Evolutionary conservation across 2,113 vertebrate species (phyloP), one percentile per base, ranked within the genome.

Genomic region (Salminus brasiliensis): DNA sequence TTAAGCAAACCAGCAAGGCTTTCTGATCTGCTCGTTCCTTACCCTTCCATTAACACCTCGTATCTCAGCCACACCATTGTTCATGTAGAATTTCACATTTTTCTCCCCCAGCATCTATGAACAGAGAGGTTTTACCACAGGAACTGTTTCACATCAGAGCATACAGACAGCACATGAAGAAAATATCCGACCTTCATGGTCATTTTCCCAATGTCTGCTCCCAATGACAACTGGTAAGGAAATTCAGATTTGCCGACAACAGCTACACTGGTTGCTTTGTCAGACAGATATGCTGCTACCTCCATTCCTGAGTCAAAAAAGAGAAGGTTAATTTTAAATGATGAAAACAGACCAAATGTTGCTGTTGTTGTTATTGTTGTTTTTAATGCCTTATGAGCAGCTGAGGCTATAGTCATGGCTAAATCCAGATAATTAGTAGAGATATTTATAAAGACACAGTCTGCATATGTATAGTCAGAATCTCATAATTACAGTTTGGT

Each of bases 61-160:
- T 76, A 97, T 88, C 86, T 95, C 93, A 0, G 30, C 21, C 72
- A 95, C 85, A 18, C 78, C 80, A 60, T 91, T 88, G 8, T 91
- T 90, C 95, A 95, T 94, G 89, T 92, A 88, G 84, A 97, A 97
- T 85, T 87, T 94, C 49, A 97, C 95, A 5, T 92, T 89, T 59
- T 88, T 85, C 52, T 93, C 93, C 71, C 94, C 92, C 85, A 97
- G 84, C 91, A 95, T 94, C 96, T 97, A 76, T 66, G 85, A 87
- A 65, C 0, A 13, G 13, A 49, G 73, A 79, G 30, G 4, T 5
- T 59, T 34, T 57, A 39, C 4, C 15, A 60, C 12, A 70, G 21
- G 16, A 16, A 43, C 5, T 2, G 25, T 16, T 66, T 57, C 4
- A 18, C 29, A 62, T 15, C 25, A 34, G 74, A 49, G 12, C 5